Base-by-base conservation (phyloP, 2,797 vertebrate genomes). In the Thunnus albacares region DNA sequence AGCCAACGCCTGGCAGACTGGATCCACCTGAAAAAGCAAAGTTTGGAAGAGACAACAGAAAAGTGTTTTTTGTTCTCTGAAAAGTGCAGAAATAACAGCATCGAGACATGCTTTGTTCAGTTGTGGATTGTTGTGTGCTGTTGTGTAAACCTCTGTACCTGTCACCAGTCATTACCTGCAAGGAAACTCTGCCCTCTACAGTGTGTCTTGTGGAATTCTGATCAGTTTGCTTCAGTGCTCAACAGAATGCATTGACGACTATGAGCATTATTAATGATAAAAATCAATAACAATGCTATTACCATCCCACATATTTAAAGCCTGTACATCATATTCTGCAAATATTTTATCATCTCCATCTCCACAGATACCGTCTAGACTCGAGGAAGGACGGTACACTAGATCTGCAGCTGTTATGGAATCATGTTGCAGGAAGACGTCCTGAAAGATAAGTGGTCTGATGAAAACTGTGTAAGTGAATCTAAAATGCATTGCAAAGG, bases 151-250 rank as follows among this genome's bases (percentile, higher is more conserved):
- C 64, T 15, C 66, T 45, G 56, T 74, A 56, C 78, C 61, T 80
- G 79, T 83, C 79, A 75, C 53, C 49, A 52, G 49, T 56, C 47
- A 65, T 81, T 63, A 81, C 73, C 77, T 60, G 64, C 45, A 28
- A 74, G 80, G 71, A 71, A 83, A 77, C 67, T 81, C 71, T 82
- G 89, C 80, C 85, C 83, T 87, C 82, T 58, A 41, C 60, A 60
- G 85, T 28, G 69, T 6, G 22, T 41, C 75, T 33, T 14, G n/a
- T 47, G 43, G 47, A 83, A 74, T 49, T 51, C 51, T 53, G n/a
- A 79, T 75, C 20, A 18, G 22, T 47, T 67, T 69, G 5, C 35
- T 22, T 35, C 14, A 12, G 33, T 49, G 35, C 55, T 22, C 13
- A 43, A 59, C 15, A 24, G 30, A 75, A 70, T 14, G 5, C 13